A percentile compares a stretch with the other conserved stretches of the same genome.
Evolutionary conservation across 2,113 vertebrate genomes (phyloP).

Genomic region (Leptocoma aspasia): DNA sequence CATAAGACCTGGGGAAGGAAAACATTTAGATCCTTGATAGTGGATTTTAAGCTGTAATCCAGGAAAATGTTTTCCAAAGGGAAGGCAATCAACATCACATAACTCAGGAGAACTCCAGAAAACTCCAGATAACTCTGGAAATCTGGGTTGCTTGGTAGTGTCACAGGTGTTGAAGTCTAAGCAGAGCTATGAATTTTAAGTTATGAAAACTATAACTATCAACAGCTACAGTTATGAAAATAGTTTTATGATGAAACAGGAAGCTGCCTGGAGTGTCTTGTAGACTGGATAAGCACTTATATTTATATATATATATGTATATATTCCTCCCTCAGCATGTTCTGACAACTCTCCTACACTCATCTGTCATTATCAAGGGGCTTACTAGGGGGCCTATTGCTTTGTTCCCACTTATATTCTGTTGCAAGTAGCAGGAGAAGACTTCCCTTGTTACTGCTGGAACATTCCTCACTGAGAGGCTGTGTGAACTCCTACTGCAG

Average conservation of each 20-base stretch:
- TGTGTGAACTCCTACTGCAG: accelerated
- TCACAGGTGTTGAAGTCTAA: not conserved
- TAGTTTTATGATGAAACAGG: not conserved
- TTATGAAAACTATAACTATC: not conserved
- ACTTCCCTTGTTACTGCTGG: not conserved
- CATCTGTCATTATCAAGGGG: not conserved
- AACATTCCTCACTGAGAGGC: not conserved
- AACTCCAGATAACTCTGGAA: not conserved
- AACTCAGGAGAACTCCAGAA: not conserved
- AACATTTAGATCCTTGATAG: not conserved
- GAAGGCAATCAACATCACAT: not conserved
- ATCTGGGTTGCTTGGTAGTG: not conserved
- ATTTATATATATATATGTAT: not conserved
- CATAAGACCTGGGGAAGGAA: not conserved
- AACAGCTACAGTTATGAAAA: not conserved
- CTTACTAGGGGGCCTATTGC: not conserved
- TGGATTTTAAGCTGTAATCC: not conserved
- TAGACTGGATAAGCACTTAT: not conserved
- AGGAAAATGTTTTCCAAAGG: not conserved
- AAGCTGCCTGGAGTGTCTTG: not conserved
- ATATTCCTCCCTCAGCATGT: not conserved
- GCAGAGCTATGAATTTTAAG: not conserved
- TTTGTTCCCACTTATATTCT: not conserved
- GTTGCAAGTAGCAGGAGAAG: not conserved
- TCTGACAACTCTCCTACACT: not conserved